Evolutionary conservation across 2,888 invertebrate species (phyloP).

Genomic region (Halocaridina rubra): DNA sequence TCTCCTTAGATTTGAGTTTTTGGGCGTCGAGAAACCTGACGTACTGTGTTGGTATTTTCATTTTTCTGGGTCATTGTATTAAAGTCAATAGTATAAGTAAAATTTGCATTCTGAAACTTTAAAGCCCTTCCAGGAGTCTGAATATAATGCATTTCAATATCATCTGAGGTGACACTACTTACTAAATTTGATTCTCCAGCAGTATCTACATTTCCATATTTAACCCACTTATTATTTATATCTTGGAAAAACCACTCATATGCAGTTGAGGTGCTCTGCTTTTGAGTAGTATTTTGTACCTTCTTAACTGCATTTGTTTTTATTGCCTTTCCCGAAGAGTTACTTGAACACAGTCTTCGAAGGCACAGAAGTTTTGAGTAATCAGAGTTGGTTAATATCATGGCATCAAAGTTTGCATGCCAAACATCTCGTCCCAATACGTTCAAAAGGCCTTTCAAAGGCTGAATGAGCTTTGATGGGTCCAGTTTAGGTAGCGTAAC

Average conservation of each 20-base stretch:
- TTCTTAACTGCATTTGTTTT: too few species aligned
- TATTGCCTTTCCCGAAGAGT: not conserved
- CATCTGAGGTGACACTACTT: slow-evolving; percentile 32
- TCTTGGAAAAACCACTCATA: slow-evolving; percentile 42
- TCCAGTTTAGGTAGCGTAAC: slow-evolving; percentile 19
- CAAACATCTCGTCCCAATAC: slow-evolving; percentile 41
- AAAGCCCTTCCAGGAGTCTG: not conserved
- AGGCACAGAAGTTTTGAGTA: slow-evolving; percentile 18
- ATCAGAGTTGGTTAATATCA: slow-evolving; percentile 29
- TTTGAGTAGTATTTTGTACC: too few species aligned
- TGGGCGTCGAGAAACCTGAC: slow-evolving; percentile 37
- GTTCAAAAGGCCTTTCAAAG: not conserved
- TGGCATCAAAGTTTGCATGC: slow-evolving; percentile 47
- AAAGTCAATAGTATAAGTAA: slow-evolving; percentile 24
- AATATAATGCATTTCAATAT: slow-evolving; percentile 33
- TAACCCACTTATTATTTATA: slow-evolving; percentile 30
- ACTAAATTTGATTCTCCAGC: slow-evolving; percentile 7
- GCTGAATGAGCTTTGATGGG: not conserved
- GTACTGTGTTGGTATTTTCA: slow-evolving; percentile 1
- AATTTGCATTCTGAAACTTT: slow-evolving; percentile 15
- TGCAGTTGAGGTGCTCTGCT: not conserved
- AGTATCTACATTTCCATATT: slow-evolving; percentile 52
- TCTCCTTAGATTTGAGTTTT: too few species aligned
- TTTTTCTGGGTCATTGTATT: slow-evolving; percentile 40
- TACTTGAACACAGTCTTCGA: slow-evolving; percentile 34